These are phyloP conservation scores for Stenichneumon culpator DNA, from an alignment of 2,888 invertebrate species.

Conservation along the genomic window DNA sequence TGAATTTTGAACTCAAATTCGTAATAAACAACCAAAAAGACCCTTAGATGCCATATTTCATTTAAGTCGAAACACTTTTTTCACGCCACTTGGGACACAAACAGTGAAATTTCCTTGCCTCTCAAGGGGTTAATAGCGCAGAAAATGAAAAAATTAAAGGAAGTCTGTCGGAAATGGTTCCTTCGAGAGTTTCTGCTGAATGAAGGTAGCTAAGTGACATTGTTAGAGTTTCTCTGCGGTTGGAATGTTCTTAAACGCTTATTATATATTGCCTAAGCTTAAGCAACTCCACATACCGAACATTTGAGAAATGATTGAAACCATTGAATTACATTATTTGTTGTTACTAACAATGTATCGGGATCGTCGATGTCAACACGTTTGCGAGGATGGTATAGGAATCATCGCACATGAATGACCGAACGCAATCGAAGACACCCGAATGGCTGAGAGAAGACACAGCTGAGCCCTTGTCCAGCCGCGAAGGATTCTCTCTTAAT, in stretches of 20 bases:
- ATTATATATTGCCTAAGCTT: slow-evolving; percentile 17
- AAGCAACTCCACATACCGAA: background rate
- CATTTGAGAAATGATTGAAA: slow-evolving; percentile 16
- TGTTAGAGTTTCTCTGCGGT: background rate
- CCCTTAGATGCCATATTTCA: no score
- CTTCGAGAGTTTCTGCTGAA: slow-evolving; percentile 9
- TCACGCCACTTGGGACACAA: no score
- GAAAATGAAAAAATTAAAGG: slow-evolving; percentile 30
- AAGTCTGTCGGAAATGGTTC: slow-evolving; percentile 23
- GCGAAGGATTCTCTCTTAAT: background rate
- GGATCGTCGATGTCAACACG: background rate
- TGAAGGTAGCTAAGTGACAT: background rate
- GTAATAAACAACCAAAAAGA: no score
- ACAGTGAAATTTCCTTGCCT: no score
- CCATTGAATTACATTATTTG: background rate
- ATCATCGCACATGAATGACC: background rate
- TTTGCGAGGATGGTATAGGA: no score
- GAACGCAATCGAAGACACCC: background rate
- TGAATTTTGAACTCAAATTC: no score
- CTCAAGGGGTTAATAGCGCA: background rate
- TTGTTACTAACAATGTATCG: background rate
- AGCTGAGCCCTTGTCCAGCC: background rate
- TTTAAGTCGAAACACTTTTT: no score
- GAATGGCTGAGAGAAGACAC: slow-evolving; percentile 1
- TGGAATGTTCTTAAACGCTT: slow-evolving; percentile 19